Base-by-base conservation (phyloP, 1,140 invertebrate species). In the Drosophila sucinea region DNA sequence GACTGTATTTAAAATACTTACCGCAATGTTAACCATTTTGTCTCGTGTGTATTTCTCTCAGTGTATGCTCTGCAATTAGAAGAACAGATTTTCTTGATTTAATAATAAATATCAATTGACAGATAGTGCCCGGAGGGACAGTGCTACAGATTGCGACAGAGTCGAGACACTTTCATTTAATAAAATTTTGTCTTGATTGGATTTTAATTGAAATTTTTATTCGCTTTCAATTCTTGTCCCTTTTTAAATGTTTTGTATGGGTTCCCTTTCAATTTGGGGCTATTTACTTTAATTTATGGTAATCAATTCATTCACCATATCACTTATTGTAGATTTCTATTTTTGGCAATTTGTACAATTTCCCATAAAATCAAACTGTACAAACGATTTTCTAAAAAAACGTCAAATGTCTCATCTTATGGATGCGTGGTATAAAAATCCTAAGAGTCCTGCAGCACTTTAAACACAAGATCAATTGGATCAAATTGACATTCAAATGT, bases 21-120 rank as follows among this genome's bases (percentile, higher is more conserved):
- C 90, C 71, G 77, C 73, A 73, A 91, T 80, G 75, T 91, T 91
- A 32, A 91, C 90, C 90, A 91, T 91, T 76, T 80, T 90, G 77
- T 40, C 56, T 10, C 69, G 38, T 60, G 41, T 58, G 8, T 62
- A 4, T 61, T 60, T 75, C 25, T 38, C 74, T 69, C 60, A 84
- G 67, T 70, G 54, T 25, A 77, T 30, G 40, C 55, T 32, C 82
- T 85, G 71, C 17, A 85, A 83, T 63, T 38, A 73, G 11, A 62
- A 23, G 51, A 29, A 8, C 4, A 27, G 30, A n/a, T 51, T 51
- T 51, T 51, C 23, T 62, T 44, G 51, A 58, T 63, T 54, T 66
- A 65, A 64, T 47, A 68, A 69, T 58, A 77, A 81, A 81, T 74
- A 63, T 41, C 62, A 78, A 78, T 68, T 67, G 54, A 7, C 64